phyloP scores from a whole-genome alignment of 2,888 invertebrate species.

The Pandemis cinnamomeana region DNA sequence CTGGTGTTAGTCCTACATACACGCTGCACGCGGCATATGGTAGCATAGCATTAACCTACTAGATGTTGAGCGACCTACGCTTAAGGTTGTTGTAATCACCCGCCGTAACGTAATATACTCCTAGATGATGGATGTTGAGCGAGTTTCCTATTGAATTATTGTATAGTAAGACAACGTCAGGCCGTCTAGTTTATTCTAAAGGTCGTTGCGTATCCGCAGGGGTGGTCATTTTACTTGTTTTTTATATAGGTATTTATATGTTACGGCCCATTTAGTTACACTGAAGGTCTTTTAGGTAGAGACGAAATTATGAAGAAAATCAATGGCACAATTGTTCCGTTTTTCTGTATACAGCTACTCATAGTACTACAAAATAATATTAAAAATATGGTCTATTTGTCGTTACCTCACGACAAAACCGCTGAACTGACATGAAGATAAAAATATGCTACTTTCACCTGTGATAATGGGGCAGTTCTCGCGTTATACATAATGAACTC shows the following conservation, averaged over 20 bases:
- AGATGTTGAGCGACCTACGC: conserved; percentile 5
- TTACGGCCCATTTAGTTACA: not conserved
- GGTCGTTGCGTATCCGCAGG: not conserved
- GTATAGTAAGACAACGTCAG: not conserved
- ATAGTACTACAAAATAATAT: too few species aligned
- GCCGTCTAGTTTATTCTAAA: not conserved
- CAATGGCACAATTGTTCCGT: not conserved
- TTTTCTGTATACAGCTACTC: too few species aligned
- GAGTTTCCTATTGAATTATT: not conserved
- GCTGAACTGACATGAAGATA: too few species aligned
- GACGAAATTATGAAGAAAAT: not conserved
- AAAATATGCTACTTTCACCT: too few species aligned
- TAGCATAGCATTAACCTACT: conserved; percentile 10
- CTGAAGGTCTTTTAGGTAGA: not conserved
- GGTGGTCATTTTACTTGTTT: too few species aligned
- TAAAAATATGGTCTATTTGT: too few species aligned
- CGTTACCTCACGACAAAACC: too few species aligned
- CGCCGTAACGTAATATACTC: not conserved
- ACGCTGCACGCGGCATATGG: conserved; percentile 8
- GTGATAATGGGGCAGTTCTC: too few species aligned
- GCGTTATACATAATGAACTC: too few species aligned
- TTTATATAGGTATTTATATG: not conserved
- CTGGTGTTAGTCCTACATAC: conserved; percentile 35
- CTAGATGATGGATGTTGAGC: not conserved
- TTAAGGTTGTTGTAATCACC: conserved; percentile 3